These are phyloP conservation scores for Heliothis peltigera DNA, from an alignment of 2,888 invertebrate species.

Conservation along the genomic window DNA sequence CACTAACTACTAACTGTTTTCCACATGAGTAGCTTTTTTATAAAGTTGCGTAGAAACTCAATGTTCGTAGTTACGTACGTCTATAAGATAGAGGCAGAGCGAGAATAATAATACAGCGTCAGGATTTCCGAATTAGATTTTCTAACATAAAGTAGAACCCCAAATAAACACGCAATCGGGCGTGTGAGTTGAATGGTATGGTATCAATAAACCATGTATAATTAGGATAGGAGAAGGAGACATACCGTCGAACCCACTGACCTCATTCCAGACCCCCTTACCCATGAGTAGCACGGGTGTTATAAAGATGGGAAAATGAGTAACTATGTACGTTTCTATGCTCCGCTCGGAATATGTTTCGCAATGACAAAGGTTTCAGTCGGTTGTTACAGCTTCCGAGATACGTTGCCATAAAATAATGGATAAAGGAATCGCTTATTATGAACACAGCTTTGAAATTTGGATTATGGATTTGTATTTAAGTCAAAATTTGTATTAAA, in stretches of 20 bases:
- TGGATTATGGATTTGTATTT: neutral
- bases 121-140: no score
- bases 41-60: no score
- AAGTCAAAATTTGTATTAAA: neutral
- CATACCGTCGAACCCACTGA: conserved; percentile 48
- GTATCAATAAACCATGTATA: conserved; percentile 51
- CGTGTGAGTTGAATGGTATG: conserved; percentile 33
- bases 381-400: conserved; percentile 3
- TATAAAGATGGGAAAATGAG: conserved; percentile 50
- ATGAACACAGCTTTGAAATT: neutral
- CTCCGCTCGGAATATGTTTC: conserved; percentile 29
- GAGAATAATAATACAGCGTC: no score
- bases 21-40: no score
- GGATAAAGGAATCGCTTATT: neutral
- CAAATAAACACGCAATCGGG: conserved; percentile 17
- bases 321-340: conserved; percentile 30
- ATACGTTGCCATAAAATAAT: neutral
- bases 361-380: conserved; percentile 18
- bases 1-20: no score
- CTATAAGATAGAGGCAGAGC: no score
- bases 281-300: conserved; percentile 46
- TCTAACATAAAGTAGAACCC: no score
- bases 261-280: conserved; percentile 55
- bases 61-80: no score
- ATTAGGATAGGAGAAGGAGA: conserved; percentile 52